Base-by-base conservation (phyloP, 2,888 invertebrate species). In the Leptinotarsa peninsularis region DNA sequence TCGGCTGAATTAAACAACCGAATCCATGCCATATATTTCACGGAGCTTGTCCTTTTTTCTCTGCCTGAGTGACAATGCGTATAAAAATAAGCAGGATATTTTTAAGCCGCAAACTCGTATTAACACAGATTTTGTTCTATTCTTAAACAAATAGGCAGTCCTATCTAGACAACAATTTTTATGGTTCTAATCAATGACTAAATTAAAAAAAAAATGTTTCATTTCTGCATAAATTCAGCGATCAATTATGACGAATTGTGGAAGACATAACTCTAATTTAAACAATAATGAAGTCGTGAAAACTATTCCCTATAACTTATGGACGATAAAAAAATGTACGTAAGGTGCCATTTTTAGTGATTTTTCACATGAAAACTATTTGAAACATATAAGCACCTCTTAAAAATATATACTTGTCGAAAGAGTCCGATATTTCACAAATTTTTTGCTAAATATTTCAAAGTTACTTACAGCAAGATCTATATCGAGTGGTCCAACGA, bases 111-210 rank as follows among this genome's bases (percentile, higher is more conserved):
- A 21, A 63, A 15, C 63, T n/a, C 17, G 63, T 33, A 63, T 63
- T 63, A 63, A 43, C 63, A 63, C 63, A 63, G 43, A 63, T 63
- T 63, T 43, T 17, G 63, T 63, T 63, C 63, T 63, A 63, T 63
- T 63, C 63, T 63, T 63, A 43, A 63, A 63, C 43, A 17, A 43
- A 63, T 63, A 33, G 63, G 3, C 43, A 33, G 17, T n/a, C 4
- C 58, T 17, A 21, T 23, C 21, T 23, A 63, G 63, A 63, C 63
- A 43, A 33, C 4, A n/a, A n/a, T 63, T 63, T 63, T n/a, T 43
- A 63, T 33, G 4, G 63, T 27, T 27, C 33, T 33, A 33, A 33
- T 33, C 33, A 33, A 33, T 2, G 10, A 10, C 1, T 33, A 33
- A 1, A 33, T 33, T 33, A 10, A 10, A 33, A 33, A 33, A 1